Conservation (phyloP, 2,888 invertebrate genomes). For the Drosophila multiciliata region DNA sequence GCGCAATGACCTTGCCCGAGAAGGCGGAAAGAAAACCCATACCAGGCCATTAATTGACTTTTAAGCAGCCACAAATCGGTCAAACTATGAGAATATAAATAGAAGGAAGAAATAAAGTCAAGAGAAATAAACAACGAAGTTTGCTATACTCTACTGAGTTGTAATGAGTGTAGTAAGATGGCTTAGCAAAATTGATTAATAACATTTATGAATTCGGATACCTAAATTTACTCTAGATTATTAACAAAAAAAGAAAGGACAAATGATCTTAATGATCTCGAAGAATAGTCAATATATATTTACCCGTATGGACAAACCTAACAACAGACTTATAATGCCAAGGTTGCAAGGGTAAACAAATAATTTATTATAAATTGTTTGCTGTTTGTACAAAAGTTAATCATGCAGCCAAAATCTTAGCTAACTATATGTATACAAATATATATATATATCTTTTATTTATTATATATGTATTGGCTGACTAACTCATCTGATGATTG, state of each 20-base stretch:
- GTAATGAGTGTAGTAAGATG: neutral
- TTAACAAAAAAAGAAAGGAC: neutral
- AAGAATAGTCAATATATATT: neutral
- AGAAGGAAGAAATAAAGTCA: neutral
- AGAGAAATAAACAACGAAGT: neutral
- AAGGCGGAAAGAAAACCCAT: constrained; percentile 64
- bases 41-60: constrained; percentile 66
- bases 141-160: constrained; percentile 8
- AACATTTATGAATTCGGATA: neutral
- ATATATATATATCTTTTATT: constrained; percentile 10
- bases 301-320: constrained; percentile 10
- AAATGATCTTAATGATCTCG: neutral
- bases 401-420: constrained; percentile 42
- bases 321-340: constrained; percentile 17
- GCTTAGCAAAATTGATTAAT: neutral
- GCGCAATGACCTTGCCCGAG: constrained; percentile 61
- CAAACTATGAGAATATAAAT: constrained; percentile 26
- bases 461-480: constrained; percentile 19
- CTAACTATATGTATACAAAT: constrained; percentile 1
- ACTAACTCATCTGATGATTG: constrained; percentile 61
- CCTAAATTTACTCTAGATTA: neutral
- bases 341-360: constrained; percentile 28
- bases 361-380: constrained; percentile 16
- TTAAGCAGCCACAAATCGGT: constrained; percentile 61
- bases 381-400: constrained; percentile 56